Conservation (phyloP, 2,113 vertebrate species). For the Bostrychus sinensis region DNA sequence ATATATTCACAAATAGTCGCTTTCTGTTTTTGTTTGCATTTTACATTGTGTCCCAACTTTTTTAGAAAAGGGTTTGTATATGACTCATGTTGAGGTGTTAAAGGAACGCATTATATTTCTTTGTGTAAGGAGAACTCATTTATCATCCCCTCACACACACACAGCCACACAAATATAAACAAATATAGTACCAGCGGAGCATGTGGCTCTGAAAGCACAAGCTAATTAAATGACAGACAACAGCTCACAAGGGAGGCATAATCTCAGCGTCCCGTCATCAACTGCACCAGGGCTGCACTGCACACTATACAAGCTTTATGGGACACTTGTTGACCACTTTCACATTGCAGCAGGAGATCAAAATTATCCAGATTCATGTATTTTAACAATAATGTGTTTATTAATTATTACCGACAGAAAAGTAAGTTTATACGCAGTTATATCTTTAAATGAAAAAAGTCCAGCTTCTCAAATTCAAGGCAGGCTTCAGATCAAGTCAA, state of each 20-base stretch:
- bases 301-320: constrained; percentile 52
- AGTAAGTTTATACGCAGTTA: too few species aligned
- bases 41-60: too few species aligned
- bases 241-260: constrained; percentile 70
- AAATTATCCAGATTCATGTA: constrained; percentile 36
- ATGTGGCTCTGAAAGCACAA: constrained; percentile 73
- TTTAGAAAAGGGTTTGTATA: too few species aligned
- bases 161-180: constrained; percentile 39
- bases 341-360: constrained; percentile 42
- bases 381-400: constrained; percentile 29
- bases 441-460: too few species aligned
- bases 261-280: constrained; percentile 66
- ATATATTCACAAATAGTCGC: too few species aligned
- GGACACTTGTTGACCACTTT: constrained; percentile 63
- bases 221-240: constrained; percentile 81
- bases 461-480: too few species aligned
- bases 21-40: too few species aligned
- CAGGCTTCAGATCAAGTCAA: too few species aligned
- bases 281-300: constrained; percentile 54
- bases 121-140: too few species aligned
- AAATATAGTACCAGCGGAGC: constrained; percentile 60
- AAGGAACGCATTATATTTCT: too few species aligned
- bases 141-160: not conserved
- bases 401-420: constrained; percentile 53
- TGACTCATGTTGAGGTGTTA: too few species aligned